phyloP scores from a whole-genome alignment of 2,113 vertebrate species.

The Carollia perspicillata region DNA sequence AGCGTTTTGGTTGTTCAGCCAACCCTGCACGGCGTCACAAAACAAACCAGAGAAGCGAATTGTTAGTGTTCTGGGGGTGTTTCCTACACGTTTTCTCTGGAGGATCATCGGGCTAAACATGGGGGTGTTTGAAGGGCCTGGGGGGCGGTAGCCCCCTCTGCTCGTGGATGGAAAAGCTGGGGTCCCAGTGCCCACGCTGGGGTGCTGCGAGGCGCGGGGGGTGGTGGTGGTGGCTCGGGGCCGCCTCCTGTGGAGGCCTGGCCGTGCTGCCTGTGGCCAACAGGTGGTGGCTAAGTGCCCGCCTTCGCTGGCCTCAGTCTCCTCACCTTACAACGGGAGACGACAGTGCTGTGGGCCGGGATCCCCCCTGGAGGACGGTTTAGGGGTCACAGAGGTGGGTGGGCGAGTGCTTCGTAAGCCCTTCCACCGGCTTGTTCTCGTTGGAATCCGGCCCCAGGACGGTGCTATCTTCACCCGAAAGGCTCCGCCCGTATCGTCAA shows the following conservation, averaged over 20 bases:
- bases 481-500: rapidly evolving
- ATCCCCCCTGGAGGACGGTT: rapidly evolving
- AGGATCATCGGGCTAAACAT: neutral
- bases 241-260: neutral
- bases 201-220: no score
- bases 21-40: conserved; percentile 34
- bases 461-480: rapidly evolving
- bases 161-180: rapidly evolving
- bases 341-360: rapidly evolving
- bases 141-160: no score
- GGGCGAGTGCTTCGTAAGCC: neutral
- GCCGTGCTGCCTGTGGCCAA: rapidly evolving
- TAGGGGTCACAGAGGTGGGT: rapidly evolving
- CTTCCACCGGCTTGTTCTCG: rapidly evolving
- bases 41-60: conserved; percentile 27
- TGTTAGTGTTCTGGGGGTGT: neutral
- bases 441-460: neutral
- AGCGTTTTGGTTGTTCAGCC: conserved; percentile 43
- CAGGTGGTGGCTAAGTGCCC: neutral
- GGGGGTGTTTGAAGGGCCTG: rapidly evolving
- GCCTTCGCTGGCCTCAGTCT: neutral
- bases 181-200: neutral
- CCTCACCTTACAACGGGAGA: rapidly evolving
- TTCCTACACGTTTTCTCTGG: rapidly evolving
- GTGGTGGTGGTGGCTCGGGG: no score